Evolutionary conservation across 2,113 vertebrate genomes (phyloP), one percentile per base, ranked within the genome.

Genomic region (Oceanites oceanicus): DNA sequence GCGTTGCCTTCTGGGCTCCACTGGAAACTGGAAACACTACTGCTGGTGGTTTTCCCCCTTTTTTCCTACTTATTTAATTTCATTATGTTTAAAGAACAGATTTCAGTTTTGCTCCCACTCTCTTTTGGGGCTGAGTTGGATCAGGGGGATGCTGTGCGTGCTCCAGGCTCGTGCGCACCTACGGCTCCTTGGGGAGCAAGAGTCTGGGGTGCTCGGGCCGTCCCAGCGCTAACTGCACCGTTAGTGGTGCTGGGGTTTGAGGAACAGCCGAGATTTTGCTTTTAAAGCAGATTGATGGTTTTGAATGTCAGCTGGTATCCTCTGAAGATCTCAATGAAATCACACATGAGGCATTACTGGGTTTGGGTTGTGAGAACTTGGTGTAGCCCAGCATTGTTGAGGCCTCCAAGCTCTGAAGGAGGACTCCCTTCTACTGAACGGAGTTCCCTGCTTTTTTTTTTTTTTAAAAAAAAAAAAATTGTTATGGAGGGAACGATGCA

Each of bases 101-200:
- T 62, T 90, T 66, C 4, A 1, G 13, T 56, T 78, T 73, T 74
- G 36, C 42, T 62, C 22, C 44, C 6, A 1, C 23, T 62, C 58
- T 58, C 55, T 63, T 13, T 20, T 7, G 50, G 23, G 49, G 36
- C 50, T 40, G 61, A 49, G 15, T 29, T 26, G 32, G 34, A 3
- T 6, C 0, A 1, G 26, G 40, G 22, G 49, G 22, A n/a, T 0
- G 1, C 40, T 29, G 32, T 18, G 38, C 11, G 0, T 0, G 0
- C 26, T 36, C 45, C 0, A 0, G 25, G 7, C 27, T 47, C 0
- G 0, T 32, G 59, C 61, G 53, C 36, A 30, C 71, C 2, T n/a
- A 6, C 15, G 32, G 70, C 52, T 47, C 53, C 3, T 15, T 3
- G 67, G 30, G 52, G 88, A 71, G 65, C 49, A 15, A 3, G 27